A percentile compares a stretch with the other conserved stretches of the same genome.
phyloP scores from a whole-genome alignment of 1,140 invertebrate genomes.

The Teleopsis dalmanni region DNA sequence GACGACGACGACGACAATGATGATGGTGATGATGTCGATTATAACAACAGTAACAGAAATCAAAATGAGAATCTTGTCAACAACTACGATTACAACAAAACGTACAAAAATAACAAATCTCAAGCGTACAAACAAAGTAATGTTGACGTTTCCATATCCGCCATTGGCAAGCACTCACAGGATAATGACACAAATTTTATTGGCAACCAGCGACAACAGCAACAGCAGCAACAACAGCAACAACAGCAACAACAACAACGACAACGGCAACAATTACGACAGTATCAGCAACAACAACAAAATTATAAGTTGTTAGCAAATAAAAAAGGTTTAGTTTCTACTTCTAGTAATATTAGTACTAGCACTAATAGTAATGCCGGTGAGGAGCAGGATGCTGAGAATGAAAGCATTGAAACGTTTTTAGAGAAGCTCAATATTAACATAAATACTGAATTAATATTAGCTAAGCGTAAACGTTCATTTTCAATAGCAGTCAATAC shows the following conservation, averaged over 20 bases:
- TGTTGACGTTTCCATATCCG: neutral
- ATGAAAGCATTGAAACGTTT: slow-evolving; percentile 34
- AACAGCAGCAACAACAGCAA: neutral
- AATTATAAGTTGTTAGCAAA: neutral
- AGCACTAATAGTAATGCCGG: neutral
- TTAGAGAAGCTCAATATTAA: slow-evolving; percentile 39
- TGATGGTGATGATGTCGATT: slow-evolving; percentile 3
- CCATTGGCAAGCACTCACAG: neutral
- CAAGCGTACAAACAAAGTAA: neutral
- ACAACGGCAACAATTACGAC: neutral
- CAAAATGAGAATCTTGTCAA: slow-evolving; percentile 4
- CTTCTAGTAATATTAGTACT: neutral
- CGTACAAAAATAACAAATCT: neutral
- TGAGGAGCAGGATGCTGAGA: slow-evolving; percentile 14
- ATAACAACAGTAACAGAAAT: slow-evolving; percentile 1
- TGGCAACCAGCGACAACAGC: neutral
- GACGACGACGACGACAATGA: slow-evolving; percentile 10
- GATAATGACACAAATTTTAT: neutral
- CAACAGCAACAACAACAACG: neutral
- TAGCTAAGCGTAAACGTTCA: slow-evolving; percentile 27
- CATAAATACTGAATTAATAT: slow-evolving; percentile 39
- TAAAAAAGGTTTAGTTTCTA: neutral
- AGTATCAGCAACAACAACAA: neutral
- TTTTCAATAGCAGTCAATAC: neutral
- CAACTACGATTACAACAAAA: neutral